phyloP scores from a whole-genome alignment of 2,113 vertebrate genomes.

The Aepyceros melampus region DNA sequence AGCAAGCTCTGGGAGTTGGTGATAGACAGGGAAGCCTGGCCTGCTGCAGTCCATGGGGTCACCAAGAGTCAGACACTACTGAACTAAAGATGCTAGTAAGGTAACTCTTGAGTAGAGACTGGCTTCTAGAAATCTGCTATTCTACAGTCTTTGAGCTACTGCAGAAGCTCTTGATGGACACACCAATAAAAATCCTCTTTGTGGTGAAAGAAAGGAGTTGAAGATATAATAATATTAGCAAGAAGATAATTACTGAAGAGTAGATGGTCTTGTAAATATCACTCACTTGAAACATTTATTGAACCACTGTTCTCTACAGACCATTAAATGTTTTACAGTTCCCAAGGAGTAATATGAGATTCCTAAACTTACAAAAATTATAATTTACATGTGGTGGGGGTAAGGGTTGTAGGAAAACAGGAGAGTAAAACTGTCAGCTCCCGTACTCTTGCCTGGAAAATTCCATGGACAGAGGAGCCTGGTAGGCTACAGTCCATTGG shows the following conservation, averaged over 20 bases:
- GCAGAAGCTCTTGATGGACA: not conserved
- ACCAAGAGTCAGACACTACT: not conserved
- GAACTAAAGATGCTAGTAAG: not conserved
- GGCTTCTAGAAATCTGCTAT: not conserved
- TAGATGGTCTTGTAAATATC: not conserved
- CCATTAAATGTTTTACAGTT: not conserved
- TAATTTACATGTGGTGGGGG: not conserved
- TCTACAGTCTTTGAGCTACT: not conserved
- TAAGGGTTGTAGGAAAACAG: not conserved
- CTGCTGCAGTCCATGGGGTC: not conserved
- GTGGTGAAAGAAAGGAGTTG: not conserved
- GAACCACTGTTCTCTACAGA: not conserved
- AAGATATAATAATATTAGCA: not conserved
- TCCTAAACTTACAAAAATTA: not conserved
- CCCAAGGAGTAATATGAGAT: not conserved
- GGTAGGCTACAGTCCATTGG: too few species aligned
- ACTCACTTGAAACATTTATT: not conserved
- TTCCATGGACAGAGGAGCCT: not conserved
- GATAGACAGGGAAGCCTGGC: not conserved
- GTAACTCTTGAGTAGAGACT: not conserved
- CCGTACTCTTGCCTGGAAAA: not conserved
- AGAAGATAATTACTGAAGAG: not conserved
- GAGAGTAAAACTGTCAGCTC: not conserved
- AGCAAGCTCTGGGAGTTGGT: not conserved
- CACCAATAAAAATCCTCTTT: not conserved